Evolutionary conservation across 2,888 invertebrate species (phyloP).

Genomic region (Apodemia mormo): DNA sequence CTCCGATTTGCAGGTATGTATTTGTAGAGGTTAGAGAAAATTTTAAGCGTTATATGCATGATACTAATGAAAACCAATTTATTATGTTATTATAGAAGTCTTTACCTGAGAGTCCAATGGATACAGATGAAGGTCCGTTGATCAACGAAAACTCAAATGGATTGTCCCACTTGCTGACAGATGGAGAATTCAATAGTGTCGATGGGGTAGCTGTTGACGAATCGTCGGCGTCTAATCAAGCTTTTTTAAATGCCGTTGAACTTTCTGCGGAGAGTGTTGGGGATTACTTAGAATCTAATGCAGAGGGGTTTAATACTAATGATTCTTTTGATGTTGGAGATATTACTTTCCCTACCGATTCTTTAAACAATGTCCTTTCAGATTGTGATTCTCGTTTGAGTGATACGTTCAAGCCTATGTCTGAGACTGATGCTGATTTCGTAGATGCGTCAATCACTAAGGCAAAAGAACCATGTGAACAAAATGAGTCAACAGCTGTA

Average conservation of each 20-base stretch:
- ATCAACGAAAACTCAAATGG: constrained; percentile 76
- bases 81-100: constrained; percentile 58
- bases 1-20: constrained; percentile 67
- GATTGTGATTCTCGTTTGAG: constrained; percentile 69
- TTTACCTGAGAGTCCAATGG: constrained; percentile 66
- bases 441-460: constrained; percentile 42
- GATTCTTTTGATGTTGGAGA: constrained; percentile 73
- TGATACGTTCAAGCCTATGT: constrained; percentile 48
- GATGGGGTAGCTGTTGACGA: constrained; percentile 69
- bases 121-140: constrained; percentile 70
- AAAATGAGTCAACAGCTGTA: constrained; percentile 23
- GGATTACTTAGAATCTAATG: constrained; percentile 70
- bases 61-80: background rate
- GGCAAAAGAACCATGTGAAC: constrained; percentile 35
- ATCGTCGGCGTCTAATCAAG: constrained; percentile 72
- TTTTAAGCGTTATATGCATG: constrained; percentile 14
- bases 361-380: constrained; percentile 62
- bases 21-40: constrained; percentile 35
- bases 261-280: constrained; percentile 73
- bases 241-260: constrained; percentile 72
- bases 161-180: constrained; percentile 69
- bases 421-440: constrained; percentile 62
- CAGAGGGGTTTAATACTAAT: constrained; percentile 56
- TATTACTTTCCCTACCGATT: constrained; percentile 70
- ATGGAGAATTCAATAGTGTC: constrained; percentile 72